Evolutionary conservation across 2,888 invertebrate genomes (phyloP).

Genomic region (Hoplodrina blanda): DNA sequence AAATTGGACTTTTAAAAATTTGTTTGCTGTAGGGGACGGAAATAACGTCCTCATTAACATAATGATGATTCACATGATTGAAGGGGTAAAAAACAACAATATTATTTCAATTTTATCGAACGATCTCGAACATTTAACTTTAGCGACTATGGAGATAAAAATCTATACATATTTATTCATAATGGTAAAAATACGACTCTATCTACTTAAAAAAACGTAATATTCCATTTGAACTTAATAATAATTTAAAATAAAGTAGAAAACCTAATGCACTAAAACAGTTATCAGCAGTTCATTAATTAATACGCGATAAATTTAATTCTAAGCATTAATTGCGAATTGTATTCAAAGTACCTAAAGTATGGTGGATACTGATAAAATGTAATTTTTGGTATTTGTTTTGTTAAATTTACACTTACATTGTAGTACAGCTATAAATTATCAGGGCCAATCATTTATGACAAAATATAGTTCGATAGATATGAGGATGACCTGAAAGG

Average conservation of each 20-base stretch:
- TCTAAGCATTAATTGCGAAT: slow-evolving; percentile 27
- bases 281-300: slow-evolving; percentile 40
- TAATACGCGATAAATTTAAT: slow-evolving; percentile 30
- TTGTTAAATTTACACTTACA: slow-evolving; percentile 5
- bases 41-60: slow-evolving; percentile 9
- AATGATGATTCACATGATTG: slow-evolving; percentile 25
- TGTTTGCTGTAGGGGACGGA: slow-evolving; percentile 22
- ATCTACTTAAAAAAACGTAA: neutral
- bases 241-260: neutral
- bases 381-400: slow-evolving; percentile 11
- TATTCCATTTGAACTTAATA: neutral
- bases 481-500: slow-evolving; percentile 36
- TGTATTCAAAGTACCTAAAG: slow-evolving; percentile 4
- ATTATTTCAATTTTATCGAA: slow-evolving; percentile 10
- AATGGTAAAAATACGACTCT: neutral
- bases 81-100: neutral
- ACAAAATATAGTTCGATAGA: slow-evolving; percentile 25
- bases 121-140: neutral
- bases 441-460: slow-evolving; percentile 20
- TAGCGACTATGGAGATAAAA: neutral
- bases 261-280: slow-evolving; percentile 1
- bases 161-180: neutral
- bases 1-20: slow-evolving; percentile 4
- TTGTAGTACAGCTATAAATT: slow-evolving; percentile 8
- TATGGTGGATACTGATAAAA: neutral